Evolutionary conservation across 2,113 vertebrate genomes (phyloP), one percentile per base, ranked within the genome.

Genomic region (Psittacula cyanocephala): DNA sequence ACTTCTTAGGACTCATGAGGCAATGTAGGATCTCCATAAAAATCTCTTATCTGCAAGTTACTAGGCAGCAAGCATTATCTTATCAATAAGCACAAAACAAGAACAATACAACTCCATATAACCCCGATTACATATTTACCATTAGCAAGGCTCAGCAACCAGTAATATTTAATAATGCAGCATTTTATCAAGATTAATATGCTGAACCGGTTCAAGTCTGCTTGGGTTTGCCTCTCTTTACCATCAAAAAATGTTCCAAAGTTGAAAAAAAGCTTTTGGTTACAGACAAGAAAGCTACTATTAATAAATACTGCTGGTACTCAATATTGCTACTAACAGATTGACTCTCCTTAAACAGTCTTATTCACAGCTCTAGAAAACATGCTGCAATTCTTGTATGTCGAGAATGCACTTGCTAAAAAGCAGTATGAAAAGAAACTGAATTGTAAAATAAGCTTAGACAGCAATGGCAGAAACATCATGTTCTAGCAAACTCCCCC

Each of bases 31-130:
- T 77, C 82, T 85, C 88, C 18, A 74, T 76, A 88, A 53, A 75
- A 93, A 84, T 68, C 89, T 82, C 86, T 57, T 92, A 91, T 91
- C 93, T 72, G 1, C 37, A 81, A 88, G 59, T 65, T 79, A 35
- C 53, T 41, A 49, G 93, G 93, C 64, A 96, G 75, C 33, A 67
- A 87, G 59, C 16, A 28, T 79, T 97, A 98, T 97, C 97, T 98
- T 97, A 98, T 97, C 96, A 47, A 86, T 78, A 91, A 88, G 83
- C 86, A 60, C 20, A 85, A 86, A 33, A 60, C 46, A 90, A 91
- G 95, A 86, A 94, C 96, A 97, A 96, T 76, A 97, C 55, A 96
- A 49, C 57, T 74, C 94, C 89, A 39, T 67, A 18, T 49, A 64
- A 52, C 64, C 76, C 55, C 4, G 28, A 96, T 75, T 92, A 69